Percentiles rank a stretch among this genome's conserved stretches.
Conservation (phyloP, 2,888 invertebrate species). For the Uropetala carovei region DNA sequence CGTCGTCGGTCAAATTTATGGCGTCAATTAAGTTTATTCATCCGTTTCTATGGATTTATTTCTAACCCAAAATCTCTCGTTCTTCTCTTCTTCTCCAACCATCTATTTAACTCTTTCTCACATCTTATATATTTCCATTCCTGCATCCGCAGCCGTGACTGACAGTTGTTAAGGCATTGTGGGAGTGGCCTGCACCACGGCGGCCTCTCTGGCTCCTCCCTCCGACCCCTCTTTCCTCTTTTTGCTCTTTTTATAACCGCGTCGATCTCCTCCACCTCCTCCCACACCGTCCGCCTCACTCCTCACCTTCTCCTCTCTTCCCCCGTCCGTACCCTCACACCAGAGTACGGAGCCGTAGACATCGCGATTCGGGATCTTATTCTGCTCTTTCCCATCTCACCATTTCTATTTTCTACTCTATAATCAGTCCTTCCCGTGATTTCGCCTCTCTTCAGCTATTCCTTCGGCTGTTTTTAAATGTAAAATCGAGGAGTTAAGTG, state of each 20-base stretch:
- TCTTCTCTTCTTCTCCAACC: background rate
- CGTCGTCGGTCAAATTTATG: constrained; percentile 36
- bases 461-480: background rate
- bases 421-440: background rate
- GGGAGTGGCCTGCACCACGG: constrained; percentile 56
- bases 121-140: constrained; percentile 30
- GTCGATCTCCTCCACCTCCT: background rate
- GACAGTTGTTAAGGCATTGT: constrained; percentile 43
- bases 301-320: background rate
- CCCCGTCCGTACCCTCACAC: background rate
- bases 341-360: background rate
- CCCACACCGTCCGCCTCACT: background rate
- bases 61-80: background rate
- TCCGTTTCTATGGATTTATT: background rate
- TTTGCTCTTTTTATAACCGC: constrained; percentile 33
- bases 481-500: background rate
- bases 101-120: constrained; percentile 21
- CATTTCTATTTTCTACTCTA: constrained; percentile 17
- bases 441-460: background rate
- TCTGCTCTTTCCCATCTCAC: background rate
- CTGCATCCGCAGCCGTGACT: constrained; percentile 55
- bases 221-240: constrained; percentile 27
- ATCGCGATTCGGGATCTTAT: constrained; percentile 6
- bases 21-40: constrained; percentile 48
- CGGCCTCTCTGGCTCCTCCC: constrained; percentile 50